Percentiles rank a stretch among this genome's conserved stretches.
These are phyloP conservation scores for Platyrinchus mystaceus DNA, from an alignment of 2,797 vertebrate species.

Conservation along the genomic window DNA sequence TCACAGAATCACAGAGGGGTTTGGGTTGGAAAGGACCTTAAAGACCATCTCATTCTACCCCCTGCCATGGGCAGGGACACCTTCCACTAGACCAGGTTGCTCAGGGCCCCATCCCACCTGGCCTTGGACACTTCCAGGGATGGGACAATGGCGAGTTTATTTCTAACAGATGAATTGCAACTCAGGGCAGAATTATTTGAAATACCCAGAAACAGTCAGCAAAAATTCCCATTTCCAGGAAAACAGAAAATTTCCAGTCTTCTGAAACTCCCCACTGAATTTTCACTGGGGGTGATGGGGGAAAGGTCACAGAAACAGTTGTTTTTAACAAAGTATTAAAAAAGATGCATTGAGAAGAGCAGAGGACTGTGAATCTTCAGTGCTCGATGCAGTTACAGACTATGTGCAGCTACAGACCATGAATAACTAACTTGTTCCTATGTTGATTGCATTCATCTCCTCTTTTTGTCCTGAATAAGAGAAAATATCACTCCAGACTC, in stretches of 20 bases:
- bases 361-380: background rate
- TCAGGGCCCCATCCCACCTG: background rate
- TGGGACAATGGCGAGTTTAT: background rate
- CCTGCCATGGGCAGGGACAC: background rate
- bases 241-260: background rate
- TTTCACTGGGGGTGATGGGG: background rate
- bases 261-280: background rate
- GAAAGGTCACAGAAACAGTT: background rate
- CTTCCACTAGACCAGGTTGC: background rate
- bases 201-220: background rate
- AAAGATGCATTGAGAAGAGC: background rate
- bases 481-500: background rate
- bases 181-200: background rate
- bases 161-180: background rate
- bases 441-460: background rate
- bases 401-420: background rate
- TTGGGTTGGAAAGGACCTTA: background rate
- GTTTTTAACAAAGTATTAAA: background rate
- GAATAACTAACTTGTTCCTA: background rate
- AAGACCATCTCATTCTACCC: background rate
- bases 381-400: background rate
- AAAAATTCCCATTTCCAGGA: background rate
- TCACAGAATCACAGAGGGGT: background rate
- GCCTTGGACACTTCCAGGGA: background rate
- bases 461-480: background rate